Conservation (phyloP, 2,113 vertebrate genomes). For the Nycticebus coucang region DNA sequence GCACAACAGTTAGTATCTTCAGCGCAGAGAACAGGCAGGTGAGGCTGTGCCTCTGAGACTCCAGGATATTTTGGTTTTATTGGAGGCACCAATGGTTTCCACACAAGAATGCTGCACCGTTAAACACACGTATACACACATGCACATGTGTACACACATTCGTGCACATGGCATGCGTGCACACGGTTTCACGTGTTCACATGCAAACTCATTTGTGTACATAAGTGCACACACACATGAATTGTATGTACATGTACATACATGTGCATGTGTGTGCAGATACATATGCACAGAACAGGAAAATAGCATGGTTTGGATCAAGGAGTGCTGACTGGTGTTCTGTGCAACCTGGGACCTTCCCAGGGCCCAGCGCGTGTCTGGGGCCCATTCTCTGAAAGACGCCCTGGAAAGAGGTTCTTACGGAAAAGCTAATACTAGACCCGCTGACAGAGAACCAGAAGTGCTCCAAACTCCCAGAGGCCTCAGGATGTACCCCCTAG, state of each 20-base stretch:
- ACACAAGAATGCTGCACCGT: neutral
- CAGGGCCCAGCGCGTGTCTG: fast-evolving
- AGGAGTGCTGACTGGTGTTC: fast-evolving
- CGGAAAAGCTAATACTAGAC: fast-evolving
- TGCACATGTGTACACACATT: fast-evolving
- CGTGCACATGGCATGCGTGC: neutral
- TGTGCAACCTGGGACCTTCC: fast-evolving
- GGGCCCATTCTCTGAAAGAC: neutral
- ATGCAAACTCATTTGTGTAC: fast-evolving
- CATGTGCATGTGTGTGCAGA: fast-evolving
- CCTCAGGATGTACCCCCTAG: fast-evolving
- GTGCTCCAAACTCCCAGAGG: fast-evolving
- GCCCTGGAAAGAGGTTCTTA: no score
- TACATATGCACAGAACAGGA: no score
- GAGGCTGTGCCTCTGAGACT: neutral
- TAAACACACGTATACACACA: fast-evolving
- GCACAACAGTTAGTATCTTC: no score
- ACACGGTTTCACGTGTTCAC: no score
- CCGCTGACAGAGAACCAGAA: neutral
- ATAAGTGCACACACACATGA: fast-evolving
- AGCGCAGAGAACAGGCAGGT: fast-evolving
- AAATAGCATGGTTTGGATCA: fast-evolving
- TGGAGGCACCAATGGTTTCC: neutral
- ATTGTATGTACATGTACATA: no score
- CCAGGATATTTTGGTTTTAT: neutral